A percentile compares a stretch with the other conserved stretches of the same genome.
These are phyloP conservation scores for Macrocentrus cingulum DNA, from an alignment of 1,140 invertebrate species.

Conservation along the genomic window DNA sequence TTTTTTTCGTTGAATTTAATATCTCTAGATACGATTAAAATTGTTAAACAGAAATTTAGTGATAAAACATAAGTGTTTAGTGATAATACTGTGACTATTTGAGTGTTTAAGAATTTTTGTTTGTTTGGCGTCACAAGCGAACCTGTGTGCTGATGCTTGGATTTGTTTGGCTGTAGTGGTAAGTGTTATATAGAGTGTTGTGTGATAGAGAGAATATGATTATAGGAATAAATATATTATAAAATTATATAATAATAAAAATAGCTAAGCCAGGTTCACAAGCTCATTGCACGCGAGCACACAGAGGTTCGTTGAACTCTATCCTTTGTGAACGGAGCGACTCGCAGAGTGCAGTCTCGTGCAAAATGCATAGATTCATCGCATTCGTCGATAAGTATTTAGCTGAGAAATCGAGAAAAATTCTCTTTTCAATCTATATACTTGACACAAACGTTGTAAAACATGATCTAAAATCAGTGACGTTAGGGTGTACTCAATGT, in stretches of 20 bases:
- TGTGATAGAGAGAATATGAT: too few species aligned
- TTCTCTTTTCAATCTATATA: not conserved
- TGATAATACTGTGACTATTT: too few species aligned
- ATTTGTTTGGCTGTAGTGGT: too few species aligned
- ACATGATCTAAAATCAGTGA: not conserved
- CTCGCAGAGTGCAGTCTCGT: not conserved
- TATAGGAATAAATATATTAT: not conserved
- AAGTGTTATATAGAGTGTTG: too few species aligned
- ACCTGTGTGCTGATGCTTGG: too few species aligned
- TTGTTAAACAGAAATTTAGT: too few species aligned
- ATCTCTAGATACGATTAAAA: not conserved
- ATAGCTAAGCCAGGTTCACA: constrained; percentile 5
- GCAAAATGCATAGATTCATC: not conserved
- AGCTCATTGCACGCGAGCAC: constrained; percentile 11
- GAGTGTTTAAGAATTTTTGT: too few species aligned
- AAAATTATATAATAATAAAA: not conserved
- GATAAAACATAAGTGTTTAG: too few species aligned
- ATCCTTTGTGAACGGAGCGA: constrained; percentile 12
- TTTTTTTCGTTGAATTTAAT: not conserved
- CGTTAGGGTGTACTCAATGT: not conserved
- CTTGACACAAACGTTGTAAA: not conserved
- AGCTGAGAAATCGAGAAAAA: too few species aligned
- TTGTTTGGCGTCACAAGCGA: too few species aligned
- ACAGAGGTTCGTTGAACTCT: constrained; percentile 17
- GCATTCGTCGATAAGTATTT: too few species aligned